Evolutionary conservation across 2,888 invertebrate species (phyloP).

Genomic region (Poecilobothrus nobilitatus): DNA sequence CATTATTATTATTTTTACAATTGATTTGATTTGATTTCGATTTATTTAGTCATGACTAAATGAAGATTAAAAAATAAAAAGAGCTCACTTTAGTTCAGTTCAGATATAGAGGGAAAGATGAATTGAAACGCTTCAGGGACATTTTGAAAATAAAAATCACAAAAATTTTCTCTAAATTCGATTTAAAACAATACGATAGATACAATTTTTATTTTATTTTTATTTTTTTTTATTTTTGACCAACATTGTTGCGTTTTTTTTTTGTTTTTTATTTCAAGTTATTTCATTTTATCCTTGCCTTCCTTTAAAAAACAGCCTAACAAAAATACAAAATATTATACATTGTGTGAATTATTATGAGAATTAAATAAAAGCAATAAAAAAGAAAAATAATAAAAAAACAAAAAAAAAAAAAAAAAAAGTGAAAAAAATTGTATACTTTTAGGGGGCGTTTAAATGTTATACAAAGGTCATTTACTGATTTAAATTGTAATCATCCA

Average conservation of each 20-base stretch:
- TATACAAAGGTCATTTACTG: conserved; percentile 7
- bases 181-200: neutral
- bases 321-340: neutral
- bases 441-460: conserved; percentile 7
- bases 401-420: no score
- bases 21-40: conserved; percentile 6
- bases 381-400: no score
- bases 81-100: no score
- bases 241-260: neutral
- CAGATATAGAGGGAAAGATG: neutral
- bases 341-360: neutral
- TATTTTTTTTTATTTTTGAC: neutral
- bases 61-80: no score
- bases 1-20: neutral
- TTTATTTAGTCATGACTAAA: conserved; percentile 3
- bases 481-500: neutral
- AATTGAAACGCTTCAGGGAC: neutral
- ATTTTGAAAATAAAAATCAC: no score
- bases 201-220: no score
- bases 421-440: neutral
- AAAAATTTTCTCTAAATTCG: neutral
- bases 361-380: neutral
- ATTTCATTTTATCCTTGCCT: no score
- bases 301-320: no score
- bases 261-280: no score